Evolutionary conservation across 2,797 vertebrate genomes (phyloP).

Genomic region (Artibeus jamaicensis): DNA sequence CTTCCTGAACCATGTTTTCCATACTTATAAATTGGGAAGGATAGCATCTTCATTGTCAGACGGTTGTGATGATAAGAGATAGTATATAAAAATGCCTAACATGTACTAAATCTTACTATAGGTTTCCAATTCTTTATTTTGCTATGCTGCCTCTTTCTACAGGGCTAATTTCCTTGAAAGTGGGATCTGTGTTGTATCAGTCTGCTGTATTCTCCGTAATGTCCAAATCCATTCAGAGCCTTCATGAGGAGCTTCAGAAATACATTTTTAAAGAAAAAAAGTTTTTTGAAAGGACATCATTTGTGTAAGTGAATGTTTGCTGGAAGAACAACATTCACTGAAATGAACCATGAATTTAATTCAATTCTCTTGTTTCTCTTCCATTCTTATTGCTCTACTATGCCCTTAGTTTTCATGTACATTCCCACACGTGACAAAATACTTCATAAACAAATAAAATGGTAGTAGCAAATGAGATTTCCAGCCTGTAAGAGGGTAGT

Average conservation of each 20-base stretch:
- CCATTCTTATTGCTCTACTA: background rate
- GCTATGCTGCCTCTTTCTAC: background rate
- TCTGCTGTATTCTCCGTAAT: background rate
- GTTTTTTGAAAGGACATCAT: background rate
- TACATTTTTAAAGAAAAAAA: background rate
- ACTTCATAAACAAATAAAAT: background rate
- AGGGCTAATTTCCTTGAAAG: background rate
- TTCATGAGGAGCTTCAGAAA: background rate
- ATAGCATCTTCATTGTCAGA: background rate
- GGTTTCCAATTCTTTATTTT: background rate
- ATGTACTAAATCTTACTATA: background rate
- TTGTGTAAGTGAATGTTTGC: background rate
- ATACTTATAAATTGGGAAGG: background rate
- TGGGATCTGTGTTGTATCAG: background rate
- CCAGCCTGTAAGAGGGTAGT: background rate
- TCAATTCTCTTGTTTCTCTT: background rate
- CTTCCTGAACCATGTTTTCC: background rate
- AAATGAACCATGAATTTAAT: slow-evolving; percentile 33
- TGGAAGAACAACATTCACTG: background rate
- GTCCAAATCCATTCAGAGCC: background rate
- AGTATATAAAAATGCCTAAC: background rate
- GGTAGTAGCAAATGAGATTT: slow-evolving; percentile 40
- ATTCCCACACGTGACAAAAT: slow-evolving; percentile 13
- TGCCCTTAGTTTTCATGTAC: background rate
- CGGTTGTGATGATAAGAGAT: background rate